Base-by-base conservation (phyloP, 2,797 vertebrate species). In the Knipowitschia caucasica region DNA sequence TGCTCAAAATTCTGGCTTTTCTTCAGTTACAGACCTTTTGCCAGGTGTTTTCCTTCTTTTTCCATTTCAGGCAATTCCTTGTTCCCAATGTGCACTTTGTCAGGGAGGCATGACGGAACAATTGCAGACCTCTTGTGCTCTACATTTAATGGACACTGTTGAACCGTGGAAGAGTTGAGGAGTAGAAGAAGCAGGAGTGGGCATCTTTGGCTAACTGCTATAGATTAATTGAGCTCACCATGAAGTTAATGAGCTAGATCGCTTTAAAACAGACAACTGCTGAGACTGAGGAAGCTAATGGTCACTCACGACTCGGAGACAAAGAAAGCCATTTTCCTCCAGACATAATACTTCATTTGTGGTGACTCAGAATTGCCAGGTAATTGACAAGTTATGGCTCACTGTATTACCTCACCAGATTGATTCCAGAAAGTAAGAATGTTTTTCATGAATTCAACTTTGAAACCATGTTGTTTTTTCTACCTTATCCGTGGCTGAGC, bases 181-280 rank as follows among this genome's bases (percentile, higher is more conserved):
- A 72, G 59, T 51, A 72, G 67, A 74, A 84, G 77, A 42, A 72
- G 62, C 63, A 63, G 39, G 77, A 73, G 64, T 80, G 69, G 55
- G 76, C 80, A 83, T 84, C 74, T 84, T 87, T 75, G 65, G 67
- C 72, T 87, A 87, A 87, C 86, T 82, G 77, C 79, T 87, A 85
- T 87, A 71, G 88, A 90, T 89, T 88, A 86, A 88, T 89, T 88
- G 88, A 85, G 87, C 75, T 50, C 67, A 69, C 83, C 78, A 69
- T 85, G 82, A 87, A 85, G 83, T 87, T 88, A 89, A 89, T 88
- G 88, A 89, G 81, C 76, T 86, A 76, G 63, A 78, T 83, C 73
- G 51, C 53, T 85, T 84, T 78, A 78, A 87, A 85, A 80, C 80
- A 86, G 82, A 85, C 73, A 65, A 78, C 74, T 77, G 79, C 82